Conservation (phyloP, 2,888 invertebrate species). For the Herminia tarsipennalis region DNA sequence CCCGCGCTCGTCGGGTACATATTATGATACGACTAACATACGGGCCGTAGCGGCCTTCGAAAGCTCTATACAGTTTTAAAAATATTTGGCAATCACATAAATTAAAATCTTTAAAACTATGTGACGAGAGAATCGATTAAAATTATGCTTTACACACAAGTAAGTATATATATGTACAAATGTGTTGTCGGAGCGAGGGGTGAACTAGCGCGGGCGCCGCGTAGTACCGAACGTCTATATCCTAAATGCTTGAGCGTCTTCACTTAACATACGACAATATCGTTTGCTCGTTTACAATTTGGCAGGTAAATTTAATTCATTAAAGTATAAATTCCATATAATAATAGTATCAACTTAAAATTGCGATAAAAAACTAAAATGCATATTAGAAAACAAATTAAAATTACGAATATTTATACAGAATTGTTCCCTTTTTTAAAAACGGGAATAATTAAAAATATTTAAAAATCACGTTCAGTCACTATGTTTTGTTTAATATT, state of each 20-base stretch:
- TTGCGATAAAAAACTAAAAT: constrained; percentile 83
- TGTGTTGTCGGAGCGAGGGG: constrained; percentile 67
- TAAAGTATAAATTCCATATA: constrained; percentile 76
- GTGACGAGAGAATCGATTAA: constrained; percentile 84
- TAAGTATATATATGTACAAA: constrained; percentile 77
- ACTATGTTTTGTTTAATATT: constrained; percentile 83
- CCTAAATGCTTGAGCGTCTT: constrained; percentile 82
- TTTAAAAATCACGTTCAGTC: constrained; percentile 82
- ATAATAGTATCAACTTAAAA: constrained; percentile 76
- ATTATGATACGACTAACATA: constrained; percentile 62
- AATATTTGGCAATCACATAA: constrained; percentile 85
- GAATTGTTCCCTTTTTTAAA: constrained; percentile 73
- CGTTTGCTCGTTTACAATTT: constrained; percentile 81
- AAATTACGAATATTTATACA: constrained; percentile 84
- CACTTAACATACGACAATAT: constrained; percentile 75
- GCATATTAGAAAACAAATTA: constrained; percentile 80
- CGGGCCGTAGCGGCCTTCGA: constrained; percentile 60
- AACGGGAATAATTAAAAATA: constrained; percentile 78
- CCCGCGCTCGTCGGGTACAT: constrained; percentile 47
- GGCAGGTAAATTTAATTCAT: constrained; percentile 81
- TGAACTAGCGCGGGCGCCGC: constrained; percentile 55
- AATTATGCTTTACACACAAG: constrained; percentile 84
- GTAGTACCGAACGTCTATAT: constrained; percentile 59
- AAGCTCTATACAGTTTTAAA: constrained; percentile 80
- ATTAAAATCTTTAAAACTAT: constrained; percentile 83